A percentile compares a stretch with the other conserved stretches of the same genome.
Evolutionary conservation across 2,888 invertebrate species (phyloP).

Genomic region (Venusia cambrica): DNA sequence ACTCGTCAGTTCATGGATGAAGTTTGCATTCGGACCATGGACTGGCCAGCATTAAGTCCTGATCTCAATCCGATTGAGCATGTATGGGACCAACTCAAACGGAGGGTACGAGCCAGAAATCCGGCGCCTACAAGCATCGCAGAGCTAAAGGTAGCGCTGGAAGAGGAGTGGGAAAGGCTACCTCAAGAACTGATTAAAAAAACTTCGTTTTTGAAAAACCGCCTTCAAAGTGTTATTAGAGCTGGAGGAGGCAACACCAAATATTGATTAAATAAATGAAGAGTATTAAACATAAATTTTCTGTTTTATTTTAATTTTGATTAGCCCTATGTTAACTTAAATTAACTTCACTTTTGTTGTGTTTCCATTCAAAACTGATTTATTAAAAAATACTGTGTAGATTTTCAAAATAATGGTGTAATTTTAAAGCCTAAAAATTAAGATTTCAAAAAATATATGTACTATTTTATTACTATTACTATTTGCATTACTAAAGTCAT

Average conservation of each 20-base stretch:
- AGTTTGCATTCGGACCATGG: constrained; percentile 23
- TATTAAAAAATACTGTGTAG: too few species aligned
- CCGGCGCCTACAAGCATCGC: background rate
- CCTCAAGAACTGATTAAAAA: background rate
- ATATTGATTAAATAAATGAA: background rate
- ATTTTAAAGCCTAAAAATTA: too few species aligned
- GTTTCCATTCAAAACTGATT: too few species aligned
- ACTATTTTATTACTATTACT: too few species aligned
- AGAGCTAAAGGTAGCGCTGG: background rate
- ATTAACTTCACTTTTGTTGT: too few species aligned
- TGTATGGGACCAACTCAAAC: constrained; percentile 2
- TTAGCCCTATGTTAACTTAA: too few species aligned
- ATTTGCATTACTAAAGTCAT: too few species aligned
- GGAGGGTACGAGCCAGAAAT: constrained; percentile 4
- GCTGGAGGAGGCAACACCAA: constrained; percentile 2
- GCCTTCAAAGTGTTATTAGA: background rate
- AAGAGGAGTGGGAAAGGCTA: constrained; percentile 2
- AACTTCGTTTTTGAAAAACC: background rate
- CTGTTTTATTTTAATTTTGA: constrained; percentile 3
- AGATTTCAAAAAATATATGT: too few species aligned
- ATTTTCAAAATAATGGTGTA: too few species aligned
- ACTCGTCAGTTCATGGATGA: constrained; percentile 22
- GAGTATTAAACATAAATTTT: constrained; percentile 2
- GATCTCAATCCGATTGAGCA: constrained; percentile 3
- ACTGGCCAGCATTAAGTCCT: constrained; percentile 2